phyloP scores from a whole-genome alignment of 2,113 vertebrate genomes.

The Vanacampus margaritifer region DNA sequence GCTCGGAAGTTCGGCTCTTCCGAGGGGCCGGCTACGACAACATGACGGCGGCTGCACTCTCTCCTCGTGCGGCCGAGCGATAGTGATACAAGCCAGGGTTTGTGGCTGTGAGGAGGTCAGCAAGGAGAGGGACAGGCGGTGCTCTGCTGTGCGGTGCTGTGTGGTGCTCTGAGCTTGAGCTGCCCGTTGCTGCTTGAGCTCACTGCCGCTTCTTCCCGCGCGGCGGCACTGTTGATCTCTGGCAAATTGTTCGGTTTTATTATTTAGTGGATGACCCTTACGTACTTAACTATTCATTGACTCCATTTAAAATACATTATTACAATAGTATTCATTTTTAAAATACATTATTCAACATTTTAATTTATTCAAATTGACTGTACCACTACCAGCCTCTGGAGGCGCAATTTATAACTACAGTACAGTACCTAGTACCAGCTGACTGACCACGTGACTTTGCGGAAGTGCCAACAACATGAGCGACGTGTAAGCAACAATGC shows the following conservation, averaged over 20 bases:
- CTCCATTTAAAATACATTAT: not conserved
- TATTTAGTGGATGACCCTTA: not conserved
- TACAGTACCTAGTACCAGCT: conserved; percentile 38
- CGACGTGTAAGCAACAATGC: conserved; percentile 2
- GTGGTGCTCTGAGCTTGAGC: conserved; percentile 29
- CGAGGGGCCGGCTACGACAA: conserved; percentile 22
- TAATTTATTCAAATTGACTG: not conserved
- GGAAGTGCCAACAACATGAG: conserved; percentile 32
- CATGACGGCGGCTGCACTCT: conserved; percentile 40
- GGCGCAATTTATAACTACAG: not conserved
- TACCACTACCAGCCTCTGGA: not conserved
- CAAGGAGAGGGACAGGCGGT: not conserved
- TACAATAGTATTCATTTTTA: not conserved
- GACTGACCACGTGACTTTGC: conserved; percentile 65
- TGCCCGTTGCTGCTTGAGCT: conserved; percentile 27
- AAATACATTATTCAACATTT: not conserved
- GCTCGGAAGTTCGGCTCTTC: conserved; percentile 37
- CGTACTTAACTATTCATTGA: not conserved
- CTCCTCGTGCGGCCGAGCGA: conserved; percentile 17
- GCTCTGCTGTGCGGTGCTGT: conserved; percentile 15
- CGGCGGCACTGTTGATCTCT: conserved; percentile 45
- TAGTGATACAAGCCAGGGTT: conserved; percentile 19
- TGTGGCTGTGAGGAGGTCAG: conserved; percentile 28
- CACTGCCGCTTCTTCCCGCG: conserved; percentile 42
- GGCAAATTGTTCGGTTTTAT: conserved; percentile 55